phyloP scores from a whole-genome alignment of 2,113 vertebrate species.

The Helogale parvula region DNA sequence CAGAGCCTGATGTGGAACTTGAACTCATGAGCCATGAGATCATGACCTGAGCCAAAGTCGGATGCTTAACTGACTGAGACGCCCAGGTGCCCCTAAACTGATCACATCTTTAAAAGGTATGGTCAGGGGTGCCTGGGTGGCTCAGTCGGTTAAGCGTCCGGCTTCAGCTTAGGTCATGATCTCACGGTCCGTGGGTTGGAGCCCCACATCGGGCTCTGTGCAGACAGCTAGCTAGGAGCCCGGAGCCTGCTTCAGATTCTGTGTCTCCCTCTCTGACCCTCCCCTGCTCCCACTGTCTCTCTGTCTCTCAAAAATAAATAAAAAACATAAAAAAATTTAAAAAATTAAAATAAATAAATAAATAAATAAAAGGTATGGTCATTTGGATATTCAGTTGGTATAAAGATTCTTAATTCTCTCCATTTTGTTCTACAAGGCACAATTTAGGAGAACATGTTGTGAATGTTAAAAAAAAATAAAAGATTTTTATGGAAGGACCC shows the following conservation, averaged over 20 bases:
- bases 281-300: too few relatives aligned
- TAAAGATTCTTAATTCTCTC: slow-evolving; percentile 34
- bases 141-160: too few relatives aligned
- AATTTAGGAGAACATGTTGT: not conserved
- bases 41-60: not conserved
- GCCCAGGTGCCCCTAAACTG: not conserved
- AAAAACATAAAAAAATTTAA: too few relatives aligned
- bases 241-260: too few relatives aligned
- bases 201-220: too few relatives aligned
- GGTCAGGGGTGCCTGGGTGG: not conserved
- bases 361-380: not conserved
- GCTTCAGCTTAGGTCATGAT: too few relatives aligned
- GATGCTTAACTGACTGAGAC: not conserved
- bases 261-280: too few relatives aligned
- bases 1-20: not conserved
- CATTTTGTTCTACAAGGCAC: not conserved
- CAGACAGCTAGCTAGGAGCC: too few relatives aligned
- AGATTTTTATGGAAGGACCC: slow-evolving; percentile 25
- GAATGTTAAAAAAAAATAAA: not conserved
- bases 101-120: not conserved
- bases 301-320: too few relatives aligned
- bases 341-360: too few relatives aligned
- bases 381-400: not conserved
- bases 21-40: not conserved
- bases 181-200: too few relatives aligned